Conservation (phyloP, 1,140 invertebrate genomes). For the Zelostemma sp. region DNA sequence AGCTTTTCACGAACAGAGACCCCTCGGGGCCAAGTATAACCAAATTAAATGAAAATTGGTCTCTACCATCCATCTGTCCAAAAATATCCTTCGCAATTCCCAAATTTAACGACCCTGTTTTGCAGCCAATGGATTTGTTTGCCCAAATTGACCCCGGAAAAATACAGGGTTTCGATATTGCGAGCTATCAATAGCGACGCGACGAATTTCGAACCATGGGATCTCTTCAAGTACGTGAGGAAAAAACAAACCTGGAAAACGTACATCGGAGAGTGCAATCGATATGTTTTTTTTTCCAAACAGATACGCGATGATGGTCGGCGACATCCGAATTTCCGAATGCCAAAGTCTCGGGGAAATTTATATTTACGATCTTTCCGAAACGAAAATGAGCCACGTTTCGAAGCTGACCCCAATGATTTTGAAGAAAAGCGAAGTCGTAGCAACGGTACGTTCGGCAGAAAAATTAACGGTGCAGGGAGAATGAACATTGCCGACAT, state of each 20-base stretch:
- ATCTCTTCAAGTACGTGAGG: constrained; percentile 49
- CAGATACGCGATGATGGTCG: constrained; percentile 55
- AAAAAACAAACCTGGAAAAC: no score
- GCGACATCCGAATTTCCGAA: constrained; percentile 54
- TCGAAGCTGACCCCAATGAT: constrained; percentile 56
- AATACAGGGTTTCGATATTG: constrained; percentile 58
- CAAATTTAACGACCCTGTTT: constrained; percentile 14
- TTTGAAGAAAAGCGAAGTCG: constrained; percentile 60
- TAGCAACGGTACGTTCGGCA: constrained; percentile 42
- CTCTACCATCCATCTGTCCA: constrained; percentile 29
- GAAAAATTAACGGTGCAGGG: background rate
- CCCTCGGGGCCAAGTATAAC: constrained; percentile 57
- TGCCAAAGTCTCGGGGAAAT: constrained; percentile 56
- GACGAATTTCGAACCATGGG: constrained; percentile 50
- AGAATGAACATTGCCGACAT: background rate
- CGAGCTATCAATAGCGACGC: constrained; percentile 45
- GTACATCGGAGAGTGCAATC: no score
- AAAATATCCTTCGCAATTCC: constrained; percentile 28
- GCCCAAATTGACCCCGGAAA: constrained; percentile 58
- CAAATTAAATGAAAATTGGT: constrained; percentile 51
- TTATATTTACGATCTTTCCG: constrained; percentile 59
- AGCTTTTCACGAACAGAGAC: constrained; percentile 66
- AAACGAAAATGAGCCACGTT: constrained; percentile 52
- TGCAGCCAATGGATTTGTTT: constrained; percentile 53
- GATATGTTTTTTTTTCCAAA: background rate